Evolutionary conservation across 1,140 invertebrate genomes (phyloP).

Genomic region (Zaprionus gabonicus): DNA sequence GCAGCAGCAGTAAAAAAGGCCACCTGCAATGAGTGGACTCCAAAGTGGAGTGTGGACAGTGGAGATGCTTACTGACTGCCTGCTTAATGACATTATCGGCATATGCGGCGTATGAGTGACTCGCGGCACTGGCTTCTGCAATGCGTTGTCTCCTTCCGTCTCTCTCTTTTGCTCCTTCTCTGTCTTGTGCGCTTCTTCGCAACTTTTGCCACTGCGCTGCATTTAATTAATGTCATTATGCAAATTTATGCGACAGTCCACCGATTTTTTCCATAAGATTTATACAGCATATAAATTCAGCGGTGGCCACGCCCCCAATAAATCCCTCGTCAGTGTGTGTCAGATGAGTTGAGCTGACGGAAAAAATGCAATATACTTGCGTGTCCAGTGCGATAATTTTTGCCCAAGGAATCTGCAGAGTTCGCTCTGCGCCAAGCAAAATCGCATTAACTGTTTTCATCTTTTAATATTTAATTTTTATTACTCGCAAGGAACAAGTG

Average conservation of each 20-base stretch:
- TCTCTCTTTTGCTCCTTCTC: constrained; percentile 5
- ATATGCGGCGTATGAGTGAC: constrained; percentile 72
- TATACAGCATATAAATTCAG: constrained; percentile 69
- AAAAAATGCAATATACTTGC: constrained; percentile 9
- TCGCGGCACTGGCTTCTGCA: constrained; percentile 35
- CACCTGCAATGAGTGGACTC: not conserved
- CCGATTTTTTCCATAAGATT: constrained; percentile 54
- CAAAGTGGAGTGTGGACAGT: not conserved
- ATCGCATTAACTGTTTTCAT: constrained; percentile 16
- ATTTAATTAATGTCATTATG: constrained; percentile 80
- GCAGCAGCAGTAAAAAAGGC: not conserved
- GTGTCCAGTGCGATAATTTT: constrained; percentile 1
- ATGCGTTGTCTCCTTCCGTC: constrained; percentile 32
- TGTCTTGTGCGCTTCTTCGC: not conserved
- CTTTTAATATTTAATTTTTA: constrained; percentile 27
- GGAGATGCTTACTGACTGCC: constrained; percentile 20
- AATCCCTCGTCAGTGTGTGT: constrained; percentile 4
- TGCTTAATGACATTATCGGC: constrained; percentile 76
- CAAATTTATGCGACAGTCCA: constrained; percentile 70
- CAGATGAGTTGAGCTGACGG: constrained; percentile 1
- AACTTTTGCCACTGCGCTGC: constrained; percentile 53
- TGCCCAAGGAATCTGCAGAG: not conserved
- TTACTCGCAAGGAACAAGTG: not conserved
- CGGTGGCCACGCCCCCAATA: constrained; percentile 23
- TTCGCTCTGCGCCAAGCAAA: not conserved